Evolutionary conservation across 2,888 invertebrate species (phyloP).

Genomic region (Andrena trimmerana): DNA sequence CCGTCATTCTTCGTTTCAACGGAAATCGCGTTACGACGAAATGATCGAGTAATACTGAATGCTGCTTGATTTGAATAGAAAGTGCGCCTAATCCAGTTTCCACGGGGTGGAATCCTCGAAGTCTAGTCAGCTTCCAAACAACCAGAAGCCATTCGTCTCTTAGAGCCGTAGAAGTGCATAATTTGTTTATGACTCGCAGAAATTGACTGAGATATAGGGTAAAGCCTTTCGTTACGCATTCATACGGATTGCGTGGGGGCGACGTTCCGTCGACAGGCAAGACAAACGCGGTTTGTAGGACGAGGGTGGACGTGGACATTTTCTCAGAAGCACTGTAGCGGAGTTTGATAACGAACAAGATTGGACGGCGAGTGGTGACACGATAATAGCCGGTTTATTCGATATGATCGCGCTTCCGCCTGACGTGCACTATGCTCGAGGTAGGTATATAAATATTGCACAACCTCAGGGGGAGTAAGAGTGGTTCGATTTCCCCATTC

Average conservation of each 20-base stretch:
- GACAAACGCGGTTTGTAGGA: conserved; percentile 43
- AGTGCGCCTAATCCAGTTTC: conserved; percentile 6
- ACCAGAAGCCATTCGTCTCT: conserved; percentile 40
- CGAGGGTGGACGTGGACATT: conserved; percentile 28
- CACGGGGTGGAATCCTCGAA: not conserved
- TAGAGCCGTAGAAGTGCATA: conserved; percentile 53
- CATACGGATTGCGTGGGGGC: conserved; percentile 42
- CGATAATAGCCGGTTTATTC: conserved; percentile 56
- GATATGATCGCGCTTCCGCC: conserved; percentile 23
- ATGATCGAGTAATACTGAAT: not conserved
- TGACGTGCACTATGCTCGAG: conserved; percentile 16
- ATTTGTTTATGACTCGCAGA: conserved; percentile 55
- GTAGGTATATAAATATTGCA: not conserved
- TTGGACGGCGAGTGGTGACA: conserved; percentile 35
- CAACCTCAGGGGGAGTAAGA: not conserved
- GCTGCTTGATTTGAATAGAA: not conserved
- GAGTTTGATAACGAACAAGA: conserved; percentile 47
- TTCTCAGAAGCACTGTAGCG: conserved; percentile 7
- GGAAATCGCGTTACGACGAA: too few species aligned
- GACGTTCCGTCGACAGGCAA: conserved; percentile 21
- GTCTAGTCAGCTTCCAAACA: not conserved
- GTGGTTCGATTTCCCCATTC: not conserved
- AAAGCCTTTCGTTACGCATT: conserved; percentile 50
- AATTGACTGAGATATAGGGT: conserved; percentile 49
- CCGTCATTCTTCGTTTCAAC: too few species aligned